Evolutionary conservation across 2,113 vertebrate genomes (phyloP).

Genomic region (Chroicocephalus ridibundus): DNA sequence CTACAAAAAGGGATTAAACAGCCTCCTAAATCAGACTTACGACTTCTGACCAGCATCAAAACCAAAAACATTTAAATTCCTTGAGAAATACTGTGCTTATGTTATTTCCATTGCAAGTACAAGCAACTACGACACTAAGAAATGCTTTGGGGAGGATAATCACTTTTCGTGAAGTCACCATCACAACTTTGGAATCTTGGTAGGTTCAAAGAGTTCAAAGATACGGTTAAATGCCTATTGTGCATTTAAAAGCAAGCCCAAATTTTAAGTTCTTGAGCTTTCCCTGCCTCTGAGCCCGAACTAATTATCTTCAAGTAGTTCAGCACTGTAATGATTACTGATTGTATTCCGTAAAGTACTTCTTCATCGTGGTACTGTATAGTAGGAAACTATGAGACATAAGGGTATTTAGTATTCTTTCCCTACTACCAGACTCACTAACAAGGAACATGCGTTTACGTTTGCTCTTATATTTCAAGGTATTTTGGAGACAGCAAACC

Average conservation of each 20-base stretch:
- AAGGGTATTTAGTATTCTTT: neutral
- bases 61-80: neutral
- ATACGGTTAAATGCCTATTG: neutral
- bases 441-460: neutral
- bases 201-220: neutral
- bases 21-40: neutral
- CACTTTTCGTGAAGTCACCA: neutral
- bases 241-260: neutral
- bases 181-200: neutral
- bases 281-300: neutral
- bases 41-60: neutral
- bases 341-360: neutral
- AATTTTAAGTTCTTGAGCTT: neutral
- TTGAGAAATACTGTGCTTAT: neutral
- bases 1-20: neutral
- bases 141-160: neutral
- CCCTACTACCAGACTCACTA: neutral
- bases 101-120: neutral
- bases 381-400: neutral
- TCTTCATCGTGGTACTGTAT: neutral
- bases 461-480: neutral
- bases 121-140: neutral
- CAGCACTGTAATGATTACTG: neutral
- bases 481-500: neutral
- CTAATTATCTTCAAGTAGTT: neutral